Base-by-base conservation (phyloP, 2,888 invertebrate species). In the Athetis lepigone region DNA sequence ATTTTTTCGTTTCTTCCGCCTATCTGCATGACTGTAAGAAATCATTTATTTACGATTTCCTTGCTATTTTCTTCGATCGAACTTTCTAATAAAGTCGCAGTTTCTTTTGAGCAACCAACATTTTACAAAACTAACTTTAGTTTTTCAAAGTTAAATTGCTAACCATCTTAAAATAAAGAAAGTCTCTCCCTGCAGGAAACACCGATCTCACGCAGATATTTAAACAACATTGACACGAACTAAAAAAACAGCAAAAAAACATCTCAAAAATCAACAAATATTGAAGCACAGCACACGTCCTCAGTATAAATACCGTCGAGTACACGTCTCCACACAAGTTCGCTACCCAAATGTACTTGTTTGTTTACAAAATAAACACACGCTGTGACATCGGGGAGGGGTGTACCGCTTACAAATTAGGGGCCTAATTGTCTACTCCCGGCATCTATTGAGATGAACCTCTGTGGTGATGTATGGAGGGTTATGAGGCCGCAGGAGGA, bases 351-450 rank as follows among this genome's bases (percentile, higher is more conserved):
- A 58, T 47, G 63, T 71, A 75, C 74, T 75, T 70, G 75, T 80
- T 79, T 83, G 85, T 85, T 85, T 84, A 77, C 76, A 64, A 77
- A 75, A 82, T 76, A 85, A 85, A 84, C 81, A 83, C 72, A 66
- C 60, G 80, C 70, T 45, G 64, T 64, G 69, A 79, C 80, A 75
- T 77, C 59, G 46, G 64, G 73, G 65, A 65, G 64, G 73, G 74
- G 74, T 69, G 73, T 76, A 78, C 77, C 75, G 86, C 84, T 75
- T 86, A 86, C 85, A 83, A 86, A 86, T 86, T 85, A 83, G 80
- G 79, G 80, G 74, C 71, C 79, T 86, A 86, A 86, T 86, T 85
- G 79, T 82, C 56, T 58, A 67, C 60, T 39, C 49, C 55, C 43
- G 60, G 55, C 60, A 66, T 73, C 62, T 77, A 79, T 78, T 70